phyloP scores from a whole-genome alignment of 1,140 invertebrate species.

The Drosophila nigrodunni region DNA sequence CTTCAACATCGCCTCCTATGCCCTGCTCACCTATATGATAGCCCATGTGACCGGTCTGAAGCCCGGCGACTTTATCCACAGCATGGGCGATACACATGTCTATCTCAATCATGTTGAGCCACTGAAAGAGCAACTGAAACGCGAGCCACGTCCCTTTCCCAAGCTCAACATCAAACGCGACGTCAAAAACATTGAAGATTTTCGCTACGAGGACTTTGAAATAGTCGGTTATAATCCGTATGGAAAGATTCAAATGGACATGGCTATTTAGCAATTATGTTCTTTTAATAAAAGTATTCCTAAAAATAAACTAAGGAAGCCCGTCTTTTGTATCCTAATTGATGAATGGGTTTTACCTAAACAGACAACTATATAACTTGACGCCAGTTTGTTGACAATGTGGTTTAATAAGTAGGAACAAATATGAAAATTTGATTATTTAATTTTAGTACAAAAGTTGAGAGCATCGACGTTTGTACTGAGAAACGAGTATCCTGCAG shows the following conservation, averaged over 20 bases:
- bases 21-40: constrained; percentile 97
- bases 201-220: constrained; percentile 95
- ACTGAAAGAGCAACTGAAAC: constrained; percentile 92
- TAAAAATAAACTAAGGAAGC: neutral
- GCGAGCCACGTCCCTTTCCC: constrained; percentile 94
- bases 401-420: too few relatives aligned
- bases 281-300: constrained; percentile 7
- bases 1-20: constrained; percentile 99
- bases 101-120: constrained; percentile 97
- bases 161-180: constrained; percentile 90
- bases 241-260: constrained; percentile 96
- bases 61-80: constrained; percentile 98
- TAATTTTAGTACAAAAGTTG: too few relatives aligned
- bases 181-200: constrained; percentile 94
- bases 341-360: too few relatives aligned
- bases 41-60: constrained; percentile 96
- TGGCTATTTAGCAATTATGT: constrained; percentile 92
- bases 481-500: too few relatives aligned
- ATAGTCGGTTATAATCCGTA: constrained; percentile 95
- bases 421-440: too few relatives aligned
- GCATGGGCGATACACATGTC: constrained; percentile 98
- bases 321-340: neutral
- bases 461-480: too few relatives aligned
- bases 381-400: too few relatives aligned
- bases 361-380: too few relatives aligned